Conservation (phyloP, 2,113 vertebrate genomes). For the Gymnocephalus cernua region DNA sequence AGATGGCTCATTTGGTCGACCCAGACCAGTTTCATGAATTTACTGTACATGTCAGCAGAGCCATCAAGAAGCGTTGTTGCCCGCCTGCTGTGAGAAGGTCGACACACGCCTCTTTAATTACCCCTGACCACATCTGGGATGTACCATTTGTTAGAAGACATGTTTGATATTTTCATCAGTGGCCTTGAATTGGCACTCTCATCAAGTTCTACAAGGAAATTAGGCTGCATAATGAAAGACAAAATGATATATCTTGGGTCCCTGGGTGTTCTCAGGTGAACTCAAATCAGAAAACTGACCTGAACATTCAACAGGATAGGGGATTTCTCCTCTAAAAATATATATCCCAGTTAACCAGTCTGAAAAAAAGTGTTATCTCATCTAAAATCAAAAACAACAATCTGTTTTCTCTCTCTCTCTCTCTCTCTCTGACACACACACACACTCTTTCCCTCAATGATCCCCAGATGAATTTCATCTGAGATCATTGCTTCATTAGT, state of each 20-base stretch:
- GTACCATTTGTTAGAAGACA: conserved; percentile 24
- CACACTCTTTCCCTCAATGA: conserved; percentile 57
- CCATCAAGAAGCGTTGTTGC: conserved; percentile 27
- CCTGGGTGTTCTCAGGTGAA: conserved; percentile 2
- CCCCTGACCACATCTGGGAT: conserved; percentile 39
- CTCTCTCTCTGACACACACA: not conserved
- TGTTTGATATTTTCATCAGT: conserved; percentile 49
- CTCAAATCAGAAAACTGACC: not conserved
- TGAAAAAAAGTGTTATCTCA: conserved; percentile 40
- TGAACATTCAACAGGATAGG: not conserved
- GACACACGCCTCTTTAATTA: conserved; percentile 34
- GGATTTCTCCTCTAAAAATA: conserved; percentile 5
- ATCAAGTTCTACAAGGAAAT: conserved; percentile 13
- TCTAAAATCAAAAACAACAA: conserved; percentile 68
- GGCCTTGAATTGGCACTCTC: conserved; percentile 19
- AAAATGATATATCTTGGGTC: conserved; percentile 4
- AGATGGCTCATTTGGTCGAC: conserved; percentile 20
- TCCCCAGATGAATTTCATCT: conserved; percentile 78
- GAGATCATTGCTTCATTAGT: conserved; percentile 82
- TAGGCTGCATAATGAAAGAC: not conserved
- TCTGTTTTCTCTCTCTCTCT: not conserved
- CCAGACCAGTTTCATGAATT: conserved; percentile 22
- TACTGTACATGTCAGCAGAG: conserved; percentile 49
- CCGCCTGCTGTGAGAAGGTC: conserved; percentile 21
- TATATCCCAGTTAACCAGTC: not conserved